Percentiles rank a stretch among this genome's conserved stretches.
These are phyloP conservation scores for Tenebrio molitor DNA, from an alignment of 1,140 invertebrate species.

Conservation along the genomic window DNA sequence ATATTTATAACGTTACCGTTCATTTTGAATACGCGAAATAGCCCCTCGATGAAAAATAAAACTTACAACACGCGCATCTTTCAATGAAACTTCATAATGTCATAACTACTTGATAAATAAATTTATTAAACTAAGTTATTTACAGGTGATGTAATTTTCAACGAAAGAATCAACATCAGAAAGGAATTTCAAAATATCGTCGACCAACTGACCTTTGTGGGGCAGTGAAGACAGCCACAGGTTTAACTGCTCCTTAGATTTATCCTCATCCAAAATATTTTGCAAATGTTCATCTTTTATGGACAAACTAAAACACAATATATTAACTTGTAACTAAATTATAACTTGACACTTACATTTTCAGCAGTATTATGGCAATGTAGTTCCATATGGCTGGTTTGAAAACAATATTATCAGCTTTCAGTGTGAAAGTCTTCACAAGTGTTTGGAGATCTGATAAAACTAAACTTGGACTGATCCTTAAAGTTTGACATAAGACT, in stretches of 20 bases:
- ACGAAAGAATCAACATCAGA: constrained; percentile 57
- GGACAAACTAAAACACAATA: constrained; percentile 51
- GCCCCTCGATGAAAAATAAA: not conserved
- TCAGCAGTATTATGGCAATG: constrained; percentile 70
- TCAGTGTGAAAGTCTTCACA: constrained; percentile 72
- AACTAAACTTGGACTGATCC: constrained; percentile 41
- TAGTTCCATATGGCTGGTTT: constrained; percentile 71
- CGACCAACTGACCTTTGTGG: constrained; percentile 46
- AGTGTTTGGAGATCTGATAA: constrained; percentile 67
- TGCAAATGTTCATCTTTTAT: constrained; percentile 52
- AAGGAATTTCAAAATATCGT: constrained; percentile 48
- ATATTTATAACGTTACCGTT: constrained; percentile 59
- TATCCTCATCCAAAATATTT: constrained; percentile 49
- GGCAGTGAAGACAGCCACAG: constrained; percentile 50
- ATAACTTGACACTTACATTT: constrained; percentile 64
- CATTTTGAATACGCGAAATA: constrained; percentile 21
- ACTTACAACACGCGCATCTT: not conserved
- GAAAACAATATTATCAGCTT: constrained; percentile 73
- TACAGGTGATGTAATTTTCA: constrained; percentile 55
- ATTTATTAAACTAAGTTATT: constrained; percentile 40
- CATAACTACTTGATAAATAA: constrained; percentile 37
- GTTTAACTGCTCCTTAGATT: constrained; percentile 50
- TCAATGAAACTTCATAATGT: constrained; percentile 7
- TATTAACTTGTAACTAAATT: constrained; percentile 2
- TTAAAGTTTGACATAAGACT: constrained; percentile 50